Conservation (phyloP, 1,140 invertebrate genomes). For the Drosophila rhopaloa region DNA sequence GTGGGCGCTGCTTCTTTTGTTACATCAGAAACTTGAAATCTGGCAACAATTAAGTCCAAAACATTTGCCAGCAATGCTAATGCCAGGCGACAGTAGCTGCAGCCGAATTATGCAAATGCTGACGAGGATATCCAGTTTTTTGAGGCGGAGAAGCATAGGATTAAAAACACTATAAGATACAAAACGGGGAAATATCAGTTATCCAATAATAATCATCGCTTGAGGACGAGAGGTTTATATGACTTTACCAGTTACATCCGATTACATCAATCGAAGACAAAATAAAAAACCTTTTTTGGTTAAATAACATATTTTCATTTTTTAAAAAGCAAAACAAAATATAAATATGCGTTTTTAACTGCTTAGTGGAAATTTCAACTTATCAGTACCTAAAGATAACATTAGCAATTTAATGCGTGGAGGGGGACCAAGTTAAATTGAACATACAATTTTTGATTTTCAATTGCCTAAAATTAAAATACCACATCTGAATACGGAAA, state of each 20-base stretch:
- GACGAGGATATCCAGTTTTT: neutral
- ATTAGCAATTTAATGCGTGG: slow-evolving; percentile 49
- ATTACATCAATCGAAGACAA: neutral
- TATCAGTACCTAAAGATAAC: slow-evolving; percentile 46
- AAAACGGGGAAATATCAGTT: too few species aligned
- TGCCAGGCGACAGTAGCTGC: slow-evolving; percentile 19
- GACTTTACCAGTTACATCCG: too few species aligned
- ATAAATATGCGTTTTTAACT: slow-evolving; percentile 33
- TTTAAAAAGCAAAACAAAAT: slow-evolving; percentile 55
- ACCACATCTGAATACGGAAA: slow-evolving; percentile 39
- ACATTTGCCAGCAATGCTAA: slow-evolving; percentile 22
- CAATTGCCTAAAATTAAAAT: slow-evolving; percentile 47
- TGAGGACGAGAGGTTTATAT: too few species aligned
- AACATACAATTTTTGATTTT: slow-evolving; percentile 27
- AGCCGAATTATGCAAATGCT: slow-evolving; percentile 31
- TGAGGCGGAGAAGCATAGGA: neutral
- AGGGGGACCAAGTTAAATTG: slow-evolving; percentile 1
- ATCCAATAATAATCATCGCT: too few species aligned
- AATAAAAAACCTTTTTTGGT: slow-evolving; percentile 1
- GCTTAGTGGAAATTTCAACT: slow-evolving; percentile 42
- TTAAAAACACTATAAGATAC: too few species aligned
- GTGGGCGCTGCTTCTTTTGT: slow-evolving; percentile 20
- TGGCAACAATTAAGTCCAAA: slow-evolving; percentile 27
- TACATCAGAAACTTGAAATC: slow-evolving; percentile 21
- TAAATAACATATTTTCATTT: slow-evolving; percentile 43